Conservation (phyloP, 2,888 invertebrate species). For the Tanytarsus gracilentus region DNA sequence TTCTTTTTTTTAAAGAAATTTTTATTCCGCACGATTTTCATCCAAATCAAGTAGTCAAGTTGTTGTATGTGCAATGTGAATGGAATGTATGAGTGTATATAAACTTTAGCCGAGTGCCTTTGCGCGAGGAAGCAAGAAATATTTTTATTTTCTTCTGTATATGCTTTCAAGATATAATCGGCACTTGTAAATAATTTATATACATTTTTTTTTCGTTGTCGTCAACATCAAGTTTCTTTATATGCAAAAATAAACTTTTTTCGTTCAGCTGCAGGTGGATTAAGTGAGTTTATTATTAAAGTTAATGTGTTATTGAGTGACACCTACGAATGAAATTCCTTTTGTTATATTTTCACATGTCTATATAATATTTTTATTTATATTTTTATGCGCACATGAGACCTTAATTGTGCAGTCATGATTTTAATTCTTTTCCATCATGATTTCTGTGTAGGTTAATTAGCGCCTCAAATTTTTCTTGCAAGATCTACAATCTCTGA, state of each 20-base stretch:
- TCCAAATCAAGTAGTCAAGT: slow-evolving; percentile 1
- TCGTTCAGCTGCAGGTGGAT: slow-evolving; percentile 3
- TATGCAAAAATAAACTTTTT: no score
- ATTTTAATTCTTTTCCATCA: no score
- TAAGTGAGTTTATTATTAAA: slow-evolving; percentile 1
- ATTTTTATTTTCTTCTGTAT: background rate
- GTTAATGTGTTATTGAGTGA: background rate
- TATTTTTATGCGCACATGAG: no score
- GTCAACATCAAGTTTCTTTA: background rate
- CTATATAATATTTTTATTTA: no score
- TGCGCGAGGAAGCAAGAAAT: no score
- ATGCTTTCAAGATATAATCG: background rate
- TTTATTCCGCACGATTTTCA: slow-evolving; percentile 8
- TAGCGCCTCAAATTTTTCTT: no score
- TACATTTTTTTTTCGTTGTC: background rate
- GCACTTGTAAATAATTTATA: slow-evolving; percentile 4
- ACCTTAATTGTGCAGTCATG: no score
- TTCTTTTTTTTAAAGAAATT: no score
- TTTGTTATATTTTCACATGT: no score
- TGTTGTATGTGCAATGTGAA: background rate
- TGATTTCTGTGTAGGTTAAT: no score
- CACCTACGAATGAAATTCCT: background rate
- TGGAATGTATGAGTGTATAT: slow-evolving; percentile 9
- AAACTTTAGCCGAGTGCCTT: background rate
- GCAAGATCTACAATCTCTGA: no score